Conservation (phyloP, 2,888 invertebrate species). For the Drosophila cracens region DNA sequence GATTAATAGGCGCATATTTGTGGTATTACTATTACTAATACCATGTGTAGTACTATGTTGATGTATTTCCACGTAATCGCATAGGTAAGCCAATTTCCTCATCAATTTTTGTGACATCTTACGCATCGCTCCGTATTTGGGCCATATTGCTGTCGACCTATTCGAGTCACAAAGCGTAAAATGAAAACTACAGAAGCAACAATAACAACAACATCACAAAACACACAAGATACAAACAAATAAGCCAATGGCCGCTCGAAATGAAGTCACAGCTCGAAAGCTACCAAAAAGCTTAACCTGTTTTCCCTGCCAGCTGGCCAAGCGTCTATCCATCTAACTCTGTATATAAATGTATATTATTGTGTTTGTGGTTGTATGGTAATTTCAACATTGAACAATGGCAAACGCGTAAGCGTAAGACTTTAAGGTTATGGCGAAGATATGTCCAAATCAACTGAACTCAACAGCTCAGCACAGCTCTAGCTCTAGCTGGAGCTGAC, state of each 20-base stretch:
- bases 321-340: constrained; percentile 35
- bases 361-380: constrained; percentile 47
- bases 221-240: constrained; percentile 19
- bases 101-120: constrained; percentile 56
- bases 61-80: constrained; percentile 22
- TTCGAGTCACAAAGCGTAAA: constrained; percentile 68
- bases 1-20: constrained; percentile 24
- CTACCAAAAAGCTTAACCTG: constrained; percentile 73
- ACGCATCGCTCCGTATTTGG: constrained; percentile 65
- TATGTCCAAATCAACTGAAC: constrained; percentile 45
- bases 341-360: constrained; percentile 1
- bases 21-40: constrained; percentile 7
- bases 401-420: constrained; percentile 41
- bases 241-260: constrained; percentile 51
- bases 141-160: constrained; percentile 68
- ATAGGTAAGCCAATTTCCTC: constrained; percentile 38
- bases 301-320: constrained; percentile 50
- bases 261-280: constrained; percentile 73
- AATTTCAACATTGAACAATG: constrained; percentile 72
- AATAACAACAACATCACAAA: constrained; percentile 34
- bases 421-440: constrained; percentile 69
- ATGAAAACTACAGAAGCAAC: constrained; percentile 61
- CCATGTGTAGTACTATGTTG: constrained; percentile 6
- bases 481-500: constrained; percentile 30
- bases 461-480: constrained; percentile 9